Evolutionary conservation across 1,140 invertebrate species (phyloP), one percentile per base, ranked within the genome.

Genomic region (Onthophagus taurus): DNA sequence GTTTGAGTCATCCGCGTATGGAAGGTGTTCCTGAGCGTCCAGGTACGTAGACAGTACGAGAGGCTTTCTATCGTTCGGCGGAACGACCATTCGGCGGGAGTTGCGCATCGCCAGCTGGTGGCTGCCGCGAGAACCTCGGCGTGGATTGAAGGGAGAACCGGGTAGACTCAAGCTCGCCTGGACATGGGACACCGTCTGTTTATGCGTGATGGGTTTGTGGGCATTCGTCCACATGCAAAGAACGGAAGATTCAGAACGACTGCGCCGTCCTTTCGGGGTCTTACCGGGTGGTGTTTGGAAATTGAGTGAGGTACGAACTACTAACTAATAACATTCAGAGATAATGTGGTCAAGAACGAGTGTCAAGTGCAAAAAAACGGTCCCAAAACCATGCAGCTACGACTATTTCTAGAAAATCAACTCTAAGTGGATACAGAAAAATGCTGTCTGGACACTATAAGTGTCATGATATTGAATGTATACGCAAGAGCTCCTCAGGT

Each of bases 1-100:
- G 60, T 92, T 92, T 33, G 91, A 96, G 66, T 97, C 93, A 65
- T 97, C 94, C 18, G 92, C 93, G 66, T 92, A 97, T 11, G 94
- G 94, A 57, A 97, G 77, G 67, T 96, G 89, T 71, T 94, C 90
- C 66, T 95, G 86, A 43, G 90, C 91, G 65, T 97, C 93, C 60
- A 95, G 73, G 71, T 93, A 94, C 38, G 89, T 93, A 54, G 89
- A 93, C 38, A 94, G 72, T 31, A 97, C 91, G 44, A 97, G 72
- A 3, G 93, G 92, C 64, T 95, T 95, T 47, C 88, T 79, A 66
- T 95, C 91, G 34, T 83, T 81, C 12, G 83, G 78, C 14, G 74
- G 69, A 11, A 70, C 70, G 18, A 73, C 72, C 48, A 74, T 70
- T 45, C 74, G 67, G 21, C 83, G 72, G 43, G 83, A 83, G 61